Conservation (phyloP, 2,888 invertebrate genomes). For the Oscheius sp. region DNA sequence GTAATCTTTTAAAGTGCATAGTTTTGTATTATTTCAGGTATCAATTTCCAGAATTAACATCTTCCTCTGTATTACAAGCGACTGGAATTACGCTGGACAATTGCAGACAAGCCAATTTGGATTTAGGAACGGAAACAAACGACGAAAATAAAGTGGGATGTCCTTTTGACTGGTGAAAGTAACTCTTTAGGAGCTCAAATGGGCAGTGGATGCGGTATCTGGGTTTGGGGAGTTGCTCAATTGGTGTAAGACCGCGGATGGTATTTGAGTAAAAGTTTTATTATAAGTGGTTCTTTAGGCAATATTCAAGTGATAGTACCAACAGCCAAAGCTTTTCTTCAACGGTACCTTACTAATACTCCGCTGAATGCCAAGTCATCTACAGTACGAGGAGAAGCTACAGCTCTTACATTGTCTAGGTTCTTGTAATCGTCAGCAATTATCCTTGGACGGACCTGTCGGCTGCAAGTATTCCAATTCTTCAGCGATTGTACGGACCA, state of each 20-base stretch:
- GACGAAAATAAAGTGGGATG: neutral
- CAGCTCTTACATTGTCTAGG: neutral
- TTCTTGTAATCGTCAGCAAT: conserved; percentile 4
- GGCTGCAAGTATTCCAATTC: neutral
- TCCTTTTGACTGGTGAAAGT: neutral
- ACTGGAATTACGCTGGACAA: neutral
- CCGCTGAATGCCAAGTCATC: neutral
- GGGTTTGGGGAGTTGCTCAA: neutral
- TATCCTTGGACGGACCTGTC: conserved; percentile 12
- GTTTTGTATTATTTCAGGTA: neutral
- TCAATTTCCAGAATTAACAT: neutral
- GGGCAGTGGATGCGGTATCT: neutral
- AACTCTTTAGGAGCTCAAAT: neutral
- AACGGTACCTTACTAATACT: neutral
- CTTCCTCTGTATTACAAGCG: neutral
- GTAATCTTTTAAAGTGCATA: neutral
- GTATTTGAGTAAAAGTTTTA: neutral
- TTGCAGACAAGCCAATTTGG: conserved; percentile 1
- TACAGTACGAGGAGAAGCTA: neutral
- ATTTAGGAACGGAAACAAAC: neutral
- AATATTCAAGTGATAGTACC: neutral
- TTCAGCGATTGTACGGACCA: conserved; percentile 22
- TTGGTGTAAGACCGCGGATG: neutral
- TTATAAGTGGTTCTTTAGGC: neutral
- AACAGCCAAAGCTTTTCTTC: neutral